Percentiles rank a stretch among this genome's conserved stretches.
Conservation (phyloP, 2,113 vertebrate genomes). For the Anseranas semipalmata region DNA sequence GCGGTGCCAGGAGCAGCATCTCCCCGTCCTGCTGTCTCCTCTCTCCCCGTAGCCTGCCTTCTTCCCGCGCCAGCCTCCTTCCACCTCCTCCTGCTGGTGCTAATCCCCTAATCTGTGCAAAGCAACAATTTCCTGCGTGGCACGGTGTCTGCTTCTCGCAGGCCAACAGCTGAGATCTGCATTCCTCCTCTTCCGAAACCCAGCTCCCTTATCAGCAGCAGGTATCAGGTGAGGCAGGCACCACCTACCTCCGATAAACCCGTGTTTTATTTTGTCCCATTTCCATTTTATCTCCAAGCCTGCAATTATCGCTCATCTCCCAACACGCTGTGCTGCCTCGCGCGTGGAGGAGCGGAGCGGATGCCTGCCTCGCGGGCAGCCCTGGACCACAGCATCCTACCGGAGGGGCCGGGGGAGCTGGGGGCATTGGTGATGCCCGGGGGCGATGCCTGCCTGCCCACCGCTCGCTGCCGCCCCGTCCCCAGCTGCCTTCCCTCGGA, state of each 20-base stretch:
- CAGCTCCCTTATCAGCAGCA: conserved; percentile 39
- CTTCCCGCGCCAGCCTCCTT: conserved; percentile 32
- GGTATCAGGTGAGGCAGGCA: conserved; percentile 56
- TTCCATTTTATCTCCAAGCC: conserved; percentile 41
- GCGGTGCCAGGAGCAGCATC: neutral
- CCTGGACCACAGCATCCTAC: neutral
- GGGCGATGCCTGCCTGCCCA: neutral
- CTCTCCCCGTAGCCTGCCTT: neutral
- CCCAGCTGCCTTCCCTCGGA: neutral
- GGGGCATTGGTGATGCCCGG: accelerated
- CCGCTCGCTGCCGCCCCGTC: accelerated
- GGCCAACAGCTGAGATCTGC: neutral
- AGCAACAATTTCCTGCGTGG: conserved; percentile 48
- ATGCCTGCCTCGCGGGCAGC: neutral
- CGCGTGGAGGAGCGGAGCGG: accelerated
- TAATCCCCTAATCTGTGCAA: conserved; percentile 67
- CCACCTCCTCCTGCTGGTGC: conserved; percentile 15
- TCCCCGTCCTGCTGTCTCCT: neutral
- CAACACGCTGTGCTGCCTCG: neutral
- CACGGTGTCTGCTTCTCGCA: neutral
- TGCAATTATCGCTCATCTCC: neutral
- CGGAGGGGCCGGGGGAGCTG: accelerated
- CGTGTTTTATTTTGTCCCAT: conserved; percentile 43
- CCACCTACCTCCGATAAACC: conserved; percentile 39
- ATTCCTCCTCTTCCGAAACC: neutral